Evolutionary conservation across 2,888 invertebrate species (phyloP).

Genomic region (Acheta domesticus): DNA sequence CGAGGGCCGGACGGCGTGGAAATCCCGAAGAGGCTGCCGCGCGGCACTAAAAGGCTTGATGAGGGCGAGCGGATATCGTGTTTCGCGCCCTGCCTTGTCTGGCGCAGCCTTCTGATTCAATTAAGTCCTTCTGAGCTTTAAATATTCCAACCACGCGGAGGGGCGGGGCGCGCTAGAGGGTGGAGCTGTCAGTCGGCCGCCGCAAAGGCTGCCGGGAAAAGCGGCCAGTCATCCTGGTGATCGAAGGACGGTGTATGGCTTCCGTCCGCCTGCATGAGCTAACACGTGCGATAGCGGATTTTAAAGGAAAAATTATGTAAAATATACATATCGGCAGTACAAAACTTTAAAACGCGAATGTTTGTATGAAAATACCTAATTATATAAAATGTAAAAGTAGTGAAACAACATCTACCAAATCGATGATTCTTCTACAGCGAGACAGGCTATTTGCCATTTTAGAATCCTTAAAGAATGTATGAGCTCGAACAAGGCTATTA

Average conservation of each 20-base stretch:
- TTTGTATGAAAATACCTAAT: too few species aligned
- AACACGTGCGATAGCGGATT: too few species aligned
- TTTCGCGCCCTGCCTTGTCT: not conserved
- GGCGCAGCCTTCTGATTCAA: not conserved
- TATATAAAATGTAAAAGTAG: too few species aligned
- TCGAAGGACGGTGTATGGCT: not conserved
- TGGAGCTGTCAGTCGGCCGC: not conserved
- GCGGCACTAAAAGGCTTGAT: not conserved
- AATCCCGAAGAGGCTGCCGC: not conserved
- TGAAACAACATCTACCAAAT: too few species aligned
- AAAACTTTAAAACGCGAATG: too few species aligned
- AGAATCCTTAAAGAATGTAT: too few species aligned
- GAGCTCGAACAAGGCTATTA: too few species aligned
- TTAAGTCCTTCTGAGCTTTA: constrained; percentile 1
- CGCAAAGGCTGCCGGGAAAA: not conserved
- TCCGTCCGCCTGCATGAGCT: too few species aligned
- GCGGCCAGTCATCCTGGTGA: not conserved
- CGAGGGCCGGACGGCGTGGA: not conserved
- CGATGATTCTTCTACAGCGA: too few species aligned
- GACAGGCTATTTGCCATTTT: too few species aligned
- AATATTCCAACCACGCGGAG: not conserved
- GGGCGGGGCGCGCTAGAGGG: not conserved
- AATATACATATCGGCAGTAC: too few species aligned
- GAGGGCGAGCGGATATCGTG: not conserved
- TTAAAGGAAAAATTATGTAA: too few species aligned